Conservation (phyloP, 2,113 vertebrate genomes). For the Spea multiplicata region DNA sequence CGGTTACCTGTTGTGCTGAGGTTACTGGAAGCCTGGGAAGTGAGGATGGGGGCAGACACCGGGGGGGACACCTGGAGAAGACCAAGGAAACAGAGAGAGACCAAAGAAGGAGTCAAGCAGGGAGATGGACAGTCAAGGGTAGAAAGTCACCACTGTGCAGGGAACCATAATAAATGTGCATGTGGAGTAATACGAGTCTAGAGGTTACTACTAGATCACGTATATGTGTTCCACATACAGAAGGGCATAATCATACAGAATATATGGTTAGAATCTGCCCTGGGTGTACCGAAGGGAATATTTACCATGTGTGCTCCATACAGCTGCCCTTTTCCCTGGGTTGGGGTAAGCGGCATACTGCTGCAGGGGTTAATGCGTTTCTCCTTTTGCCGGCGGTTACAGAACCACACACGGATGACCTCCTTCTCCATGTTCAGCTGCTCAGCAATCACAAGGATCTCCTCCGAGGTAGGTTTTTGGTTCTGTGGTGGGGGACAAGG, state of each 20-base stretch:
- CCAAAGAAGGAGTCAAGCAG: constrained; percentile 17
- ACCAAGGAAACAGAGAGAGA: constrained; percentile 10
- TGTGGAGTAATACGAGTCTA: no score
- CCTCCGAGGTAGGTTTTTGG: constrained; percentile 94
- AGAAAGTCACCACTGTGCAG: background rate
- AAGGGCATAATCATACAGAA: no score
- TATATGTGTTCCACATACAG: no score
- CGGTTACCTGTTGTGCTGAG: constrained; percentile 81
- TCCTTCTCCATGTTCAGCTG: constrained; percentile 93
- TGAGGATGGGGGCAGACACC: constrained; percentile 61
- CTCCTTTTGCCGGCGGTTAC: constrained; percentile 90
- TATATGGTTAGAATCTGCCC: constrained; percentile 58
- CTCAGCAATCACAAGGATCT: constrained; percentile 85
- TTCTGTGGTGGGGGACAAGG: constrained; percentile 64
- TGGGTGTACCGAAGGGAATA: constrained; percentile 74
- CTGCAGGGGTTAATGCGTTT: constrained; percentile 88
- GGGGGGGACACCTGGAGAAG: constrained; percentile 50
- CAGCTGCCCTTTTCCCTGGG: constrained; percentile 79
- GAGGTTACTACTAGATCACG: no score
- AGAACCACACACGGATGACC: constrained; percentile 92
- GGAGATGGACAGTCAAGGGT: constrained; percentile 20
- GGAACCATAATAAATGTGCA: background rate
- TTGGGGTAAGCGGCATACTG: constrained; percentile 77
- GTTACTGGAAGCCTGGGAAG: constrained; percentile 81
- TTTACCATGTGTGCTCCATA: constrained; percentile 72